phyloP scores from a whole-genome alignment of 2,888 invertebrate genomes.

The Pachliopta kotzebuea region DNA sequence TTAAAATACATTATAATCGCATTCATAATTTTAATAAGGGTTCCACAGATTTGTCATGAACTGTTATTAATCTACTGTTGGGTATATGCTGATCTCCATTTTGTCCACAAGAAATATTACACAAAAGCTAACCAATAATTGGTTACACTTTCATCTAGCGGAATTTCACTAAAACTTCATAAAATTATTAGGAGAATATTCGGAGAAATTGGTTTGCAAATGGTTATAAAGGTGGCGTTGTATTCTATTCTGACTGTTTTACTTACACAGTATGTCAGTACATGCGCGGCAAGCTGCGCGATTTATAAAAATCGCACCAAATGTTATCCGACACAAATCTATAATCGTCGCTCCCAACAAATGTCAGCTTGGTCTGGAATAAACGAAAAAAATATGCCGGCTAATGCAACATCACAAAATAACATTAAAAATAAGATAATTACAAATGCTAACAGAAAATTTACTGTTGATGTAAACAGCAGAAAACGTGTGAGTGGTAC shows the following conservation, averaged over 20 bases:
- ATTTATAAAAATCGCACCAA: conserved; percentile 75
- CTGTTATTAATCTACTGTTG: no score
- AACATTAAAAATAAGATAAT: conserved; percentile 39
- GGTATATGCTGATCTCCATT: no score
- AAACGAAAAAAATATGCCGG: conserved; percentile 48
- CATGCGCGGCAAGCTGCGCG: conserved; percentile 77
- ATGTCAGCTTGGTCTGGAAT: conserved; percentile 61
- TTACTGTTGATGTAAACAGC: conserved; percentile 56
- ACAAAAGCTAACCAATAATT: not conserved
- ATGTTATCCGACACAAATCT: conserved; percentile 72
- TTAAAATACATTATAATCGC: no score
- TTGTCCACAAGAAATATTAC: no score
- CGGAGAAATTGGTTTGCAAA: not conserved
- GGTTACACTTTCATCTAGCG: not conserved
- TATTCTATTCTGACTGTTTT: conserved; percentile 41
- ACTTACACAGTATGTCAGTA: conserved; percentile 53
- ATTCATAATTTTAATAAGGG: no score
- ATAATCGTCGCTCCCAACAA: conserved; percentile 69
- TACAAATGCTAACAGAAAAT: conserved; percentile 49
- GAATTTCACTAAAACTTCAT: not conserved
- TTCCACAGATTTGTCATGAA: no score
- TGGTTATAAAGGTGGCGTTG: conserved; percentile 46
- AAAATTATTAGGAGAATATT: not conserved
- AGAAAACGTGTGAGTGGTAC: conserved; percentile 45
- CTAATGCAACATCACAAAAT: conserved; percentile 39